Percentiles rank a stretch among this genome's conserved stretches.
phyloP scores from a whole-genome alignment of 2,113 vertebrate genomes.

The Tragelaphus scriptus region DNA sequence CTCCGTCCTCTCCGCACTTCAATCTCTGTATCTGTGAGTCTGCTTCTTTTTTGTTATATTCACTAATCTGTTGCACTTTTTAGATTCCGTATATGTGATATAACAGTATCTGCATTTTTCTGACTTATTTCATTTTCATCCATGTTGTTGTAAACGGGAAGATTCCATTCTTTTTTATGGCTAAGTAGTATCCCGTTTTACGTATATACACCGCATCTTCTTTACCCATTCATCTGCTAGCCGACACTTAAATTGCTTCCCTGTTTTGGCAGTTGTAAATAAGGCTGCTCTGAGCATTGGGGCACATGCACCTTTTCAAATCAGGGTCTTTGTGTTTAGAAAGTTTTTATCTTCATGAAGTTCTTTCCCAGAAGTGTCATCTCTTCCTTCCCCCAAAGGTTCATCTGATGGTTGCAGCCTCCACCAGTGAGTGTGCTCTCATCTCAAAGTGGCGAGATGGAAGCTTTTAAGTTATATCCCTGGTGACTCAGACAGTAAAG shows the following conservation, averaged over 20 bases:
- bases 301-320: neutral
- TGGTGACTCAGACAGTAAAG: too few species aligned
- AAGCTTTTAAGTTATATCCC: neutral
- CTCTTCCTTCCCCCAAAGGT: neutral
- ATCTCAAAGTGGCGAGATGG: neutral
- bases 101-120: neutral
- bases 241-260: neutral
- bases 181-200: neutral
- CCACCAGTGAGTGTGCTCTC: neutral
- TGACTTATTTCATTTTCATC: neutral
- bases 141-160: neutral
- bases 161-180: neutral
- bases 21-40: neutral
- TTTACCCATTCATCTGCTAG: neutral
- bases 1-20: neutral
- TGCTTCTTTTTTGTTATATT: neutral
- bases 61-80: neutral
- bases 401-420: neutral
- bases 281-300: neutral
- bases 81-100: neutral
- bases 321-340: neutral
- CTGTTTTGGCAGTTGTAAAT: neutral
- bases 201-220: rapidly evolving
- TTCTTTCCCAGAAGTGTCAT: neutral
- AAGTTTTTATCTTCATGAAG: neutral